Evolutionary conservation across 1,140 invertebrate genomes (phyloP).

Genomic region (Zophobas atratus): DNA sequence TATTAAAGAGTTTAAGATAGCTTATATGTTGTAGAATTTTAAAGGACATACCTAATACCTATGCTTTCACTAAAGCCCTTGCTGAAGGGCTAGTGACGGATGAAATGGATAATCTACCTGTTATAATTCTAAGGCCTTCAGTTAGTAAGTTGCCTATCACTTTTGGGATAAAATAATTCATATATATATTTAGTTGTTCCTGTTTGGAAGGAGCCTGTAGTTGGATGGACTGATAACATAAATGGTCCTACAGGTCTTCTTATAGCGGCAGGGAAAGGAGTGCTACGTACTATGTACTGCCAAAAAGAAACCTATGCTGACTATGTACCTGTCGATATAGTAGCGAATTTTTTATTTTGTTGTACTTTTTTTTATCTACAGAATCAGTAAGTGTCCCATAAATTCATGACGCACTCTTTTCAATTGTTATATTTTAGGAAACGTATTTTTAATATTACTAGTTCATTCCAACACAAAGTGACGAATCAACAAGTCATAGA

Average conservation of each 20-base stretch:
- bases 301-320: conserved; percentile 85
- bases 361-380: conserved; percentile 76
- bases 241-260: conserved; percentile 89
- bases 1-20: background rate
- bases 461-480: conserved; percentile 85
- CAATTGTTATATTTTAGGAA: background rate
- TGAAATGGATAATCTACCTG: conserved; percentile 82
- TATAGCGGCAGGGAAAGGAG: conserved; percentile 87
- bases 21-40: conserved; percentile 75
- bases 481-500: conserved; percentile 88
- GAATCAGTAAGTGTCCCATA: conserved; percentile 64
- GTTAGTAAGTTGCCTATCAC: conserved; percentile 76
- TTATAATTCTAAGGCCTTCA: conserved; percentile 91
- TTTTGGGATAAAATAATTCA: conserved; percentile 19
- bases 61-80: conserved; percentile 93
- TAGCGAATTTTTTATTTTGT: conserved; percentile 83
- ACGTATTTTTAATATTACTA: conserved; percentile 78
- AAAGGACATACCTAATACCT: conserved; percentile 89
- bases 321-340: conserved; percentile 89
- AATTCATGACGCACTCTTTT: background rate
- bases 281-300: conserved; percentile 89
- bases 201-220: conserved; percentile 84
- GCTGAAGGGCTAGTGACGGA: conserved; percentile 88
- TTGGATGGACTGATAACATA: conserved; percentile 95
- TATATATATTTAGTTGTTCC: conserved; percentile 76